These are phyloP conservation scores for Toxostoma redivivum DNA, from an alignment of 2,113 vertebrate genomes.

Conservation along the genomic window DNA sequence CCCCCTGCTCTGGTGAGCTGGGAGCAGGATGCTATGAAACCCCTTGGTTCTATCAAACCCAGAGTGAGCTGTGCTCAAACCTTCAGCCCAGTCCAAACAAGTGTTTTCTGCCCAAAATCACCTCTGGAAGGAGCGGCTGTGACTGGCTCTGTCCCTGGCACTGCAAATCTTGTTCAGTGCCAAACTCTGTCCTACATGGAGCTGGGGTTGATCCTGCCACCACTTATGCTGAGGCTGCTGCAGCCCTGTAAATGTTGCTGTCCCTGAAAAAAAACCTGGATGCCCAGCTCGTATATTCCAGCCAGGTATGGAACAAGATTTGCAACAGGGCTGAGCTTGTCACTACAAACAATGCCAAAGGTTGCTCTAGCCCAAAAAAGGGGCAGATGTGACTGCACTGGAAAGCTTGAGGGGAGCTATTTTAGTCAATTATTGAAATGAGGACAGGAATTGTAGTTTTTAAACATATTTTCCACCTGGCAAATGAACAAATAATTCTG, in stretches of 20 bases:
- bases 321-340: not conserved
- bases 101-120: rapidly evolving
- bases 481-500: not conserved
- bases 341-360: not conserved
- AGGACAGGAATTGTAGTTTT: not conserved
- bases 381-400: not conserved
- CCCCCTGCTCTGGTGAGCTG: not conserved
- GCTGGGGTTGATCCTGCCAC: not conserved
- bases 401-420: not conserved
- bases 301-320: not conserved
- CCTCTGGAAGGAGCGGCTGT: not conserved
- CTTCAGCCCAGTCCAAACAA: not conserved
- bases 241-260: rapidly evolving
- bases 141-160: not conserved
- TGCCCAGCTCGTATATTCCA: not conserved
- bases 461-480: not conserved
- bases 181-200: not conserved
- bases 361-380: not conserved
- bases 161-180: not conserved
- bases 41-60: not conserved
- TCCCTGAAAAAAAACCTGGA: not conserved
- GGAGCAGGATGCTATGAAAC: not conserved
- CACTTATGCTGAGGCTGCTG: not conserved
- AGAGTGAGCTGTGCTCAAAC: not conserved
- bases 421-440: not conserved